phyloP scores from a whole-genome alignment of 1,140 invertebrate genomes.

The Subanguina moxae region DNA sequence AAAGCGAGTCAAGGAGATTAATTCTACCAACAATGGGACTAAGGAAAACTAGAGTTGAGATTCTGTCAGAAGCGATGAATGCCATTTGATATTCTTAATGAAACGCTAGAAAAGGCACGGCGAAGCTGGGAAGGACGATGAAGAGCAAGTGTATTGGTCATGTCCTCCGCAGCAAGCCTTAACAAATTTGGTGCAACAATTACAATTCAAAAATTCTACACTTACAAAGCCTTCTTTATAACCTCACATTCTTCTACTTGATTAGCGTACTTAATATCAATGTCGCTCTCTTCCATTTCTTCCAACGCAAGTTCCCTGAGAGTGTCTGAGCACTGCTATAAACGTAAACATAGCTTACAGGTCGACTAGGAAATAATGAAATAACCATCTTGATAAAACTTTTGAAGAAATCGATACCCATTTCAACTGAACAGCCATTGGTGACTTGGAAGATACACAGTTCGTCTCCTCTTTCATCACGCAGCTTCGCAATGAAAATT shows the following conservation, averaged over 20 bases:
- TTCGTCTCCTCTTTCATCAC: conserved; percentile 34
- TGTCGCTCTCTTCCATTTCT: neutral
- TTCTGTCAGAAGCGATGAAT: too few relatives aligned
- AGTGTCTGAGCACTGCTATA: neutral
- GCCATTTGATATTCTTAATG: too few relatives aligned
- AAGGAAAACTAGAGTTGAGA: too few relatives aligned
- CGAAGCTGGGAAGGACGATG: too few relatives aligned
- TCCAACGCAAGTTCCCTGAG: neutral
- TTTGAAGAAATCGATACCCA: conserved; percentile 26
- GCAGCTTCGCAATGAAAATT: conserved; percentile 30
- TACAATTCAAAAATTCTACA: neutral
- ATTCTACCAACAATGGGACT: too few relatives aligned
- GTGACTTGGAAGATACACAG: conserved; percentile 28
- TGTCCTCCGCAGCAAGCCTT: too few relatives aligned
- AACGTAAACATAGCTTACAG: neutral
- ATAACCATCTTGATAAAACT: conserved; percentile 19
- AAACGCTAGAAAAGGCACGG: too few relatives aligned
- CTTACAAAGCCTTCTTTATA: conserved; percentile 8
- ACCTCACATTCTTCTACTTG: conserved; percentile 4
- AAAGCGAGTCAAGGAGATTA: too few relatives aligned
- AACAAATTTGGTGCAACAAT: too few relatives aligned
- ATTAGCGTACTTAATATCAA: neutral
- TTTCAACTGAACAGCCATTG: conserved; percentile 28
- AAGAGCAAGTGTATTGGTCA: too few relatives aligned
- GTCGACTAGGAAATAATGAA: conserved; percentile 1